Conservation (phyloP, 2,888 invertebrate species). For the Nomada fucata region DNA sequence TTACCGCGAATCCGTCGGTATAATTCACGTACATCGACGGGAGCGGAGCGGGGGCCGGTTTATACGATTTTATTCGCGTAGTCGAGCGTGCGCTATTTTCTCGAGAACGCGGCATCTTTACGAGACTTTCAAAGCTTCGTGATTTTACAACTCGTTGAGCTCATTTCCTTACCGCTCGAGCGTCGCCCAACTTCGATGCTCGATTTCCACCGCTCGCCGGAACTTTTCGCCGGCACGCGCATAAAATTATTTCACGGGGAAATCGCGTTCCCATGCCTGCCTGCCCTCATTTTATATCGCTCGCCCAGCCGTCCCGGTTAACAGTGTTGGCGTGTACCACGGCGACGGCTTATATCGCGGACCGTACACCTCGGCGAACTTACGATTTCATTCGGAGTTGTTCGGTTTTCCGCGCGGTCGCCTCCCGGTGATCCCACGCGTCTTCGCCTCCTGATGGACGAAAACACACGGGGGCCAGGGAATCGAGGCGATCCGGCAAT, state of each 20-base stretch:
- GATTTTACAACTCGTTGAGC: constrained; percentile 78
- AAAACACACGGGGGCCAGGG: constrained; percentile 12
- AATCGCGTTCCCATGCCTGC: constrained; percentile 34
- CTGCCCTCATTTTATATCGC: constrained; percentile 13
- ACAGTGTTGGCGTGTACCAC: constrained; percentile 28
- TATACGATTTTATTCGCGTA: constrained; percentile 49
- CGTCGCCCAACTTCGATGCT: constrained; percentile 72
- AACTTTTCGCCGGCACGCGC: constrained; percentile 69
- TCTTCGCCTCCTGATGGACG: not conserved
- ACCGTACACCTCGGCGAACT: constrained; percentile 13
- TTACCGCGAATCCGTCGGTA: not conserved
- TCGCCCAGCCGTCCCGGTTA: not conserved
- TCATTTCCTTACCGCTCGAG: constrained; percentile 72
- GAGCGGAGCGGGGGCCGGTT: constrained; percentile 22
- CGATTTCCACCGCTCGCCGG: constrained; percentile 72
- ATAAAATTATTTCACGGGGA: constrained; percentile 69
- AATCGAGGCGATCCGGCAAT: constrained; percentile 66
- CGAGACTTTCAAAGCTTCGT: constrained; percentile 75
- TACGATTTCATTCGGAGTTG: not conserved
- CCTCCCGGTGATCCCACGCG: not conserved
- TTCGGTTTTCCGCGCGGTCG: too few relatives aligned
- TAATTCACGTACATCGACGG: constrained; percentile 34
- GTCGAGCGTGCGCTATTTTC: constrained; percentile 48
- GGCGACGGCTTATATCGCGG: constrained; percentile 18
- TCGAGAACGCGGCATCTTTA: constrained; percentile 67